Evolutionary conservation across 2,113 vertebrate species (phyloP).

Genomic region (Platanista minor): DNA sequence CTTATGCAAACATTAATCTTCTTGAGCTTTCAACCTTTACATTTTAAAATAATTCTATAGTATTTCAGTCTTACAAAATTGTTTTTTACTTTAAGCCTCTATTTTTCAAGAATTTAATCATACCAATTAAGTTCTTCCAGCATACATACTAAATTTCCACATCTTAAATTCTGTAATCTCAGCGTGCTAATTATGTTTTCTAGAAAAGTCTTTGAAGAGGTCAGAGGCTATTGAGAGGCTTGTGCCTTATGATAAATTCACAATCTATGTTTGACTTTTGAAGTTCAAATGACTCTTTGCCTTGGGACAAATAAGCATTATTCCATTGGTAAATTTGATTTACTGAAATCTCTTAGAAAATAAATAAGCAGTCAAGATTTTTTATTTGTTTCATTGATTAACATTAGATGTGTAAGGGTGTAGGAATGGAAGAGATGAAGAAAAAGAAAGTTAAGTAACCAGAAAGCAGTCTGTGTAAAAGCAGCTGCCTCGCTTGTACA

Average conservation of each 20-base stretch:
- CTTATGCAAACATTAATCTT: not conserved
- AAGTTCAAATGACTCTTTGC: not conserved
- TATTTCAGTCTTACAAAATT: not conserved
- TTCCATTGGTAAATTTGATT: not conserved
- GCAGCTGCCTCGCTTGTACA: not conserved
- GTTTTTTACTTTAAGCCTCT: not conserved
- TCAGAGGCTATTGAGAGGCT: not conserved
- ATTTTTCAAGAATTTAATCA: not conserved
- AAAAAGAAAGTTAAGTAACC: not conserved
- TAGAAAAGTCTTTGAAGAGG: not conserved
- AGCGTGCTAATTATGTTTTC: not conserved
- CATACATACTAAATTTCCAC: not conserved
- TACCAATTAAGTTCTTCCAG: not conserved
- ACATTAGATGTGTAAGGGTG: not conserved
- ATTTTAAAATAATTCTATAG: not conserved
- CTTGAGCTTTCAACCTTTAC: not conserved
- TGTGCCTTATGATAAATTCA: not conserved
- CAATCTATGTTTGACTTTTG: not conserved
- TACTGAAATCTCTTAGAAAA: not conserved
- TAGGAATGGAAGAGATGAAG: not conserved
- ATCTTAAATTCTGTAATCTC: not conserved
- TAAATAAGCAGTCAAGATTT: not conserved
- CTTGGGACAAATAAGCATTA: not conserved
- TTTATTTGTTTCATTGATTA: not conserved
- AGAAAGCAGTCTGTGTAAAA: not conserved